These are phyloP conservation scores for Cryptophagus acutangulus DNA, from an alignment of 2,888 invertebrate genomes.

Conservation along the genomic window DNA sequence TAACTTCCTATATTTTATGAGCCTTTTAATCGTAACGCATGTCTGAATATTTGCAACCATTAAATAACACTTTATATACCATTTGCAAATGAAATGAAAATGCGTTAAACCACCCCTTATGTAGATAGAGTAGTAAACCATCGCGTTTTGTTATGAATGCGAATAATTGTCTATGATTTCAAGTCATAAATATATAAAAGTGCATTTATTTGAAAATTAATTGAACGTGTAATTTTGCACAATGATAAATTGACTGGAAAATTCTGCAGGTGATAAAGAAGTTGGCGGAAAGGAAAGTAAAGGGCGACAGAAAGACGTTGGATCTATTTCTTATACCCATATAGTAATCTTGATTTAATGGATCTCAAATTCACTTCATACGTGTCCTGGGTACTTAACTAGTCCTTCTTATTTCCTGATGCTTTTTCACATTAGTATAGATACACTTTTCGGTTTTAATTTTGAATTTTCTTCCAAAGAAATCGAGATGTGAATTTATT, in stretches of 20 bases:
- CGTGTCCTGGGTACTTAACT: constrained; percentile 15
- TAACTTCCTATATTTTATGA: constrained; percentile 39
- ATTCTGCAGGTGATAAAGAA: constrained; percentile 23
- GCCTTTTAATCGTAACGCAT: constrained; percentile 35
- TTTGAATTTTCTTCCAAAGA: too few species aligned
- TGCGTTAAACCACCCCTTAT: constrained; percentile 16
- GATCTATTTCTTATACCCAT: constrained; percentile 22
- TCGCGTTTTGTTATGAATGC: too few species aligned
- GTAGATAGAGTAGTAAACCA: neutral
- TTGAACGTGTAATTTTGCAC: too few species aligned
- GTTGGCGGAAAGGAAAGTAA: constrained; percentile 18
- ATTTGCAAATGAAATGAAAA: constrained; percentile 32
- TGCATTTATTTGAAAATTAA: too few species aligned
- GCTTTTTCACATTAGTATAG: too few species aligned
- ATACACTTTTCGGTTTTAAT: too few species aligned
- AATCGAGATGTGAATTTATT: too few species aligned
- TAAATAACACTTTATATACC: constrained; percentile 40
- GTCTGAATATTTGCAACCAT: constrained; percentile 37
- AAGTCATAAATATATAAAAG: too few species aligned
- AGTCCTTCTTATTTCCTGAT: too few species aligned
- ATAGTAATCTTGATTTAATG: constrained; percentile 26
- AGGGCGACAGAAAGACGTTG: constrained; percentile 21
- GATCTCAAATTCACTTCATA: constrained; percentile 23
- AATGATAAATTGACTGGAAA: too few species aligned
- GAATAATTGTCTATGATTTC: too few species aligned